phyloP scores from a whole-genome alignment of 2,888 invertebrate genomes.

The Malthinus seriepunctatus region DNA sequence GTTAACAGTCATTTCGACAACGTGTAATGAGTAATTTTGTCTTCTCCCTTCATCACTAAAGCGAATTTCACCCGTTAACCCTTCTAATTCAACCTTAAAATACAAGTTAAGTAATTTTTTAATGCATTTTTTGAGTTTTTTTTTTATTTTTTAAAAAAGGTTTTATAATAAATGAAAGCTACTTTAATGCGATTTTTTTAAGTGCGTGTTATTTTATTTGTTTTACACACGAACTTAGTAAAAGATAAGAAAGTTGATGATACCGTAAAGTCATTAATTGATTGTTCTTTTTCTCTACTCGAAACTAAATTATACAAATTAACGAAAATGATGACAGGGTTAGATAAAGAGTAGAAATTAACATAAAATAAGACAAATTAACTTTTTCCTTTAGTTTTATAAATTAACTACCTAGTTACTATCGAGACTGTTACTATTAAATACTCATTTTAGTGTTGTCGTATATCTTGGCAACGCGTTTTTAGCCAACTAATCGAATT shows the following conservation, averaged over 20 bases:
- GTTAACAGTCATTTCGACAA: conserved; percentile 92
- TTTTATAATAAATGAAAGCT: conserved; percentile 4
- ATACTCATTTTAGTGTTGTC: too few species aligned
- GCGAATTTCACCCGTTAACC: conserved; percentile 86
- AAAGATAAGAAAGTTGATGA: conserved; percentile 22
- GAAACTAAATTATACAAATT: conserved; percentile 23
- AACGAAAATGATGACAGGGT: conserved; percentile 3
- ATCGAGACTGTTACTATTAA: too few species aligned
- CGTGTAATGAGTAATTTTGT: conserved; percentile 86
- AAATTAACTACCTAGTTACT: too few species aligned
- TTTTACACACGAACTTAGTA: conserved; percentile 21
- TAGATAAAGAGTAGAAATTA: neutral
- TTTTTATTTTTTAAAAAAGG: neutral
- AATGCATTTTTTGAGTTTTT: neutral
- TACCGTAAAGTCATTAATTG: conserved; percentile 21
- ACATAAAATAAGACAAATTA: too few species aligned
- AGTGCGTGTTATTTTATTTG: conserved; percentile 26
- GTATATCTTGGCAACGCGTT: too few species aligned
- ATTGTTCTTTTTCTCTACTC: conserved; percentile 18
- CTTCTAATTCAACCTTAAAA: conserved; percentile 85
- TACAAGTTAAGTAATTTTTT: neutral
- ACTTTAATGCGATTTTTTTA: conserved; percentile 25
- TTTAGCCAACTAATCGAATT: too few species aligned
- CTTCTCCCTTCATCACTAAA: conserved; percentile 90
- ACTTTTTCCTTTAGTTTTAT: too few species aligned